Evolutionary conservation across 2,888 invertebrate genomes (phyloP).

Genomic region (Lampropteryx suffumata): DNA sequence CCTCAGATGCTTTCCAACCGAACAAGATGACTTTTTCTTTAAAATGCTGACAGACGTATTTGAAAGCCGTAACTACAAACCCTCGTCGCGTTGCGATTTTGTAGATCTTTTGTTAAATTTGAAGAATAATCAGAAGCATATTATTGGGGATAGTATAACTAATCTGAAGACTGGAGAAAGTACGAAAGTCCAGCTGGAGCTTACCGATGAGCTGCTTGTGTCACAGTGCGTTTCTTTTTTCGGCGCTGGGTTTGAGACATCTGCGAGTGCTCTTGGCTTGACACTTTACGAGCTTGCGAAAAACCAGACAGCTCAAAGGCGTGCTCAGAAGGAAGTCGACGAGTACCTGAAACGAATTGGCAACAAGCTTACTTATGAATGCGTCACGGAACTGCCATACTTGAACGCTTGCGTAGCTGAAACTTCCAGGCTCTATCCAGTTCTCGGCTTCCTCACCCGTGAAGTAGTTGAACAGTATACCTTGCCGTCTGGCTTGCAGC

Average conservation of each 20-base stretch:
- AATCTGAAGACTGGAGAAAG: conserved; percentile 37
- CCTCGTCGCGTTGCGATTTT: conserved; percentile 49
- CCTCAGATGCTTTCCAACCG: conserved; percentile 33
- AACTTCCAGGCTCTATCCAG: conserved; percentile 49
- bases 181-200: conserved; percentile 38
- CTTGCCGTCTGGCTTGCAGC: conserved; percentile 46
- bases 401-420: conserved; percentile 51
- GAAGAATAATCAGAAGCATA: conserved; percentile 38
- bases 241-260: conserved; percentile 56
- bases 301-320: conserved; percentile 40
- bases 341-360: conserved; percentile 39
- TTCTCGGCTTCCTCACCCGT: conserved; percentile 43
- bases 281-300: conserved; percentile 54
- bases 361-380: conserved; percentile 46
- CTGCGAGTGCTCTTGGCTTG: conserved; percentile 44
- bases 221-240: conserved; percentile 79
- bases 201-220: conserved; percentile 64
- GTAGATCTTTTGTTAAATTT: conserved; percentile 51
- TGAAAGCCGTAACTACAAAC: conserved; percentile 38
- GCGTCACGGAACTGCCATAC: conserved; percentile 47
- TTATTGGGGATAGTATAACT: conserved; percentile 47
- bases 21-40: conserved; percentile 41
- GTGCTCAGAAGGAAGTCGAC: conserved; percentile 49
- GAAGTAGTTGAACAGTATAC: conserved; percentile 52
- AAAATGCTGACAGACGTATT: conserved; percentile 44